Conservation (phyloP, 2,888 invertebrate genomes). For the Amphipoea oculea region DNA sequence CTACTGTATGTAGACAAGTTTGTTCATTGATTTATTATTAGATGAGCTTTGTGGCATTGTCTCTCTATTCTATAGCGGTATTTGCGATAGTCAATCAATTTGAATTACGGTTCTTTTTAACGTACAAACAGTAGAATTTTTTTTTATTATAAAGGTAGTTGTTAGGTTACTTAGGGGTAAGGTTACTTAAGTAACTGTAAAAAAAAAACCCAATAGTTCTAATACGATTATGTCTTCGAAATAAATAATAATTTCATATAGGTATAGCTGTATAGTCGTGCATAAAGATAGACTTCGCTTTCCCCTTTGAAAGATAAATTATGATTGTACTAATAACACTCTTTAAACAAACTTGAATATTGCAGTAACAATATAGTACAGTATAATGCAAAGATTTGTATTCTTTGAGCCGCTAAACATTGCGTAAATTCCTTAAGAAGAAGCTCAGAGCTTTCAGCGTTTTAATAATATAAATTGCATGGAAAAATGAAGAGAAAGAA, state of each 20-base stretch:
- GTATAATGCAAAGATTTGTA: constrained; percentile 26
- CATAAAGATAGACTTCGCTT: constrained; percentile 9
- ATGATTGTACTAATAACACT: constrained; percentile 13
- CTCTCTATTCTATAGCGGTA: background rate
- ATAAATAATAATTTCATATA: constrained; percentile 12
- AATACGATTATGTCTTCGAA: background rate
- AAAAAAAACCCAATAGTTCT: background rate
- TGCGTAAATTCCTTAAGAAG: constrained; percentile 13
- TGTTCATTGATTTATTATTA: constrained; percentile 17
- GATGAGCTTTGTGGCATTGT: background rate
- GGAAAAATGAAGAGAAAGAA: constrained; percentile 13
- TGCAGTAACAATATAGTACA: constrained; percentile 23
- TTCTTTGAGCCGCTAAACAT: constrained; percentile 1
- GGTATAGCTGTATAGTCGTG: background rate
- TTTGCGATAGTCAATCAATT: constrained; percentile 4
- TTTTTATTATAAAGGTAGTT: no score
- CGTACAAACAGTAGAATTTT: no score
- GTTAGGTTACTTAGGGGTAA: background rate
- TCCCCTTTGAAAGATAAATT: constrained; percentile 31
- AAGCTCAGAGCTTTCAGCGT: constrained; percentile 26
- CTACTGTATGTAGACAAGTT: background rate
- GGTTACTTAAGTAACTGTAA: background rate
- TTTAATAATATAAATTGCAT: constrained; percentile 20
- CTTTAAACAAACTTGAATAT: constrained; percentile 29
- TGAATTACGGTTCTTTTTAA: background rate